Evolutionary conservation across 2,888 invertebrate genomes (phyloP).

Genomic region (Drosophila pegasa): DNA sequence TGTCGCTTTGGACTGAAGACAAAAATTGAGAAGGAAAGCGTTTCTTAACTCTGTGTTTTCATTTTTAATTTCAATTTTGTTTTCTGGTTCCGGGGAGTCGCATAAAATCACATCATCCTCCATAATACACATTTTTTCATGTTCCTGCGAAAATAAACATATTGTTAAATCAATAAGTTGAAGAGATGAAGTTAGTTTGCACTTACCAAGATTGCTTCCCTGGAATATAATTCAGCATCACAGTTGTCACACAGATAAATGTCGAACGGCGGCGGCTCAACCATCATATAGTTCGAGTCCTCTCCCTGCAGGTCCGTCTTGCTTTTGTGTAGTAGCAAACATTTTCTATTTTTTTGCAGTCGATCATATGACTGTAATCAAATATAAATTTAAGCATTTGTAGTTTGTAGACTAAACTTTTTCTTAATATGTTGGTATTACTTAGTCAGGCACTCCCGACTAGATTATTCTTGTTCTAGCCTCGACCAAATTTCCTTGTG

Average conservation of each 20-base stretch:
- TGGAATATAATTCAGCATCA: constrained; percentile 89
- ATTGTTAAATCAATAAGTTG: background rate
- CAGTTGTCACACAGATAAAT: constrained; percentile 91
- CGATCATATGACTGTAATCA: constrained; percentile 84
- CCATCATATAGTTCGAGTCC: constrained; percentile 86
- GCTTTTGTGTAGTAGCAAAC: constrained; percentile 85
- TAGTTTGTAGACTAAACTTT: no score
- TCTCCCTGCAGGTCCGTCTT: constrained; percentile 78
- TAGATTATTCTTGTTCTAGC: background rate
- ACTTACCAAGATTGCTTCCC: constrained; percentile 86
- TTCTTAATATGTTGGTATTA: no score
- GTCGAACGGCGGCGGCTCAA: constrained; percentile 87
- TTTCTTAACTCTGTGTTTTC: constrained; percentile 80
- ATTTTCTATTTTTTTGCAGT: constrained; percentile 84
- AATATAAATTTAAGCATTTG: no score
- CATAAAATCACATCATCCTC: constrained; percentile 84
- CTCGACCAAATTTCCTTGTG: no score
- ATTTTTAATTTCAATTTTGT: constrained; percentile 65
- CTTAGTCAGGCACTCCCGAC: background rate
- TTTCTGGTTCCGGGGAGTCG: constrained; percentile 82
- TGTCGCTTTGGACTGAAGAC: constrained; percentile 76
- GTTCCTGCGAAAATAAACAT: constrained; percentile 82
- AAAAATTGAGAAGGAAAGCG: constrained; percentile 86
- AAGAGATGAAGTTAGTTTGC: background rate
- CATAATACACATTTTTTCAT: constrained; percentile 85